Evolutionary conservation across 2,888 invertebrate genomes (phyloP), one percentile per base, ranked within the genome.

Genomic region (Papilio gigon): DNA sequence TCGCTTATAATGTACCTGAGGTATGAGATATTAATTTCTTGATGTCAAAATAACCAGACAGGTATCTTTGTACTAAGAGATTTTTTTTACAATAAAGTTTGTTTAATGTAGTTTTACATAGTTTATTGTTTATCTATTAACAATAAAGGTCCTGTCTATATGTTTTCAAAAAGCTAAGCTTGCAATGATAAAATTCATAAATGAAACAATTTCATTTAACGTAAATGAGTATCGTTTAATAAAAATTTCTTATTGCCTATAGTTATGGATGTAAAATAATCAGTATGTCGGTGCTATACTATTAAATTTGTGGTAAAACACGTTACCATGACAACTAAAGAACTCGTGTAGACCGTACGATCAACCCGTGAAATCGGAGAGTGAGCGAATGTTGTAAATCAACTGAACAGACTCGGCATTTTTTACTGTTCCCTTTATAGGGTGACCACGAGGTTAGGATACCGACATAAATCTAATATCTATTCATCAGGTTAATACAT

Each of bases 321-420:
- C 35, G 47, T 42, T 40, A 63, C 30, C 33, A 11, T 27, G 42
- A 14, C 42, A 17, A 72, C 72, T 71, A 72, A 74, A 68, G 66
- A 50, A 72, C 71, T 70, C 67, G n/a, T 17, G 53, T 56, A 72
- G 71, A 71, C 71, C 75, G 75, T 75, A 77, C 76, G 77, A 74
- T 58, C 67, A 70, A 68, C 77, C 79, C 82, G 78, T 83, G 84
- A 83, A 84, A 84, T 84, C 79, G 71, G 77, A 81, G 78, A 81
- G 72, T 77, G 76, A 78, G 76, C 75, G 80, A 80, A 80, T 76
- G 77, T 76, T 79, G 81, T 84, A 83, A 82, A 83, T 85, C 83
- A 84, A 83, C 76, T 78, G 76, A 80, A 79, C 77, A 79, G 77
- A 77, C 75, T 74, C 74, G 70, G 71, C 76, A 78, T 83, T 83